These are phyloP conservation scores for Amphipoea lucens DNA, from an alignment of 2,888 invertebrate genomes.

Conservation along the genomic window DNA sequence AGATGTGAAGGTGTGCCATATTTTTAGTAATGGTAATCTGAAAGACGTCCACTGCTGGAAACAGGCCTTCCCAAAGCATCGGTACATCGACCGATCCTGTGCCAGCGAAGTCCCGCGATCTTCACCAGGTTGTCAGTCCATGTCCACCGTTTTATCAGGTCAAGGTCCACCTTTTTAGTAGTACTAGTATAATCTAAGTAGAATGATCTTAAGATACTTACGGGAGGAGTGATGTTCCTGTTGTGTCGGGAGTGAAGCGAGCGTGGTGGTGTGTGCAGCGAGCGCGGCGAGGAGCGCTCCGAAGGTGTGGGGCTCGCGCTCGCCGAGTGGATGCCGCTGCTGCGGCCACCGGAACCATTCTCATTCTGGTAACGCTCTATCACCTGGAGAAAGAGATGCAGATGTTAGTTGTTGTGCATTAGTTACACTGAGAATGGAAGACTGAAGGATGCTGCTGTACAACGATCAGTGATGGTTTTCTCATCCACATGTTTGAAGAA, in stretches of 20 bases:
- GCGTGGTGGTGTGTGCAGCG: constrained; percentile 74
- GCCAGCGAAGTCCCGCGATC: background rate
- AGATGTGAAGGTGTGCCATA: background rate
- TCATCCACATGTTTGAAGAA: background rate
- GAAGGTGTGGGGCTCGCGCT: constrained; percentile 88
- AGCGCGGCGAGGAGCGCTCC: constrained; percentile 85
- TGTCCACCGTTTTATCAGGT: background rate
- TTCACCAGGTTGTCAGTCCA: background rate
- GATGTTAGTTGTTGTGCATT: background rate
- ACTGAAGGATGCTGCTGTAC: background rate
- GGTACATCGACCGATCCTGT: accelerated
- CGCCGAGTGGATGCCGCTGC: constrained; percentile 90
- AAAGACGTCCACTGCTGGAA: background rate
- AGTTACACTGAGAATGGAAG: background rate
- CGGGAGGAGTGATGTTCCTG: constrained; percentile 85
- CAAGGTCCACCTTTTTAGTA: background rate
- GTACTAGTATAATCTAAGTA: too few species aligned
- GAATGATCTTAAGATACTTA: constrained; percentile 69
- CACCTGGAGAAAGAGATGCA: constrained; percentile 84
- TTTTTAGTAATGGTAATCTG: background rate
- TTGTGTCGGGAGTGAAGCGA: constrained; percentile 77
- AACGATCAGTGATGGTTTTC: background rate
- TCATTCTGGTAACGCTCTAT: constrained; percentile 92
- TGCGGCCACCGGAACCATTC: constrained; percentile 89
- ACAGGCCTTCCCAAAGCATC: too few species aligned